Conservation (phyloP, 2,113 vertebrate species). For the Corapipo altera region DNA sequence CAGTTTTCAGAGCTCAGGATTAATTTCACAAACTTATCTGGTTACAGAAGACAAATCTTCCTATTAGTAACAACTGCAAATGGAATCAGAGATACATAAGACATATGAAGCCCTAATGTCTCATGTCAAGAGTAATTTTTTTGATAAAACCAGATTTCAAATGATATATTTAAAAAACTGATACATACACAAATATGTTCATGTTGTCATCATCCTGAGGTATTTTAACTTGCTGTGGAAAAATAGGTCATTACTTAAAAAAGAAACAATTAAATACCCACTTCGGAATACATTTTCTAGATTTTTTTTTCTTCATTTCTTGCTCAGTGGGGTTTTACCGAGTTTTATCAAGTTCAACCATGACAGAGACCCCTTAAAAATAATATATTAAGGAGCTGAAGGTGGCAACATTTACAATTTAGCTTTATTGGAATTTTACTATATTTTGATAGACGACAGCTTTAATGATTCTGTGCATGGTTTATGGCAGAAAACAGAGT, state of each 20-base stretch:
- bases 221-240: not conserved
- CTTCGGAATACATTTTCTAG: not conserved
- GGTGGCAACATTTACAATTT: slow-evolving; percentile 22
- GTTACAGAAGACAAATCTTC: not conserved
- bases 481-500: slow-evolving; percentile 26
- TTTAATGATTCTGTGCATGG: slow-evolving; percentile 16
- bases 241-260: not conserved
- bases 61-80: not conserved
- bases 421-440: slow-evolving; percentile 14
- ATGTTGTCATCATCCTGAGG: not conserved
- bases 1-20: not conserved
- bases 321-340: not conserved
- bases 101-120: not conserved
- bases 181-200: not conserved
- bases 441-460: slow-evolving; percentile 40
- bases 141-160: not conserved
- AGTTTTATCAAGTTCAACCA: slow-evolving; percentile 25
- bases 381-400: slow-evolving; percentile 2
- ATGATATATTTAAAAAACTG: not conserved
- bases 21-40: not conserved
- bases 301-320: not conserved
- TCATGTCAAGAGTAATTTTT: not conserved
- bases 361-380: not conserved
- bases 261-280: not conserved
- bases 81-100: not conserved